Conservation (phyloP, 2,888 invertebrate genomes). For the Drosophila silvestris region DNA sequence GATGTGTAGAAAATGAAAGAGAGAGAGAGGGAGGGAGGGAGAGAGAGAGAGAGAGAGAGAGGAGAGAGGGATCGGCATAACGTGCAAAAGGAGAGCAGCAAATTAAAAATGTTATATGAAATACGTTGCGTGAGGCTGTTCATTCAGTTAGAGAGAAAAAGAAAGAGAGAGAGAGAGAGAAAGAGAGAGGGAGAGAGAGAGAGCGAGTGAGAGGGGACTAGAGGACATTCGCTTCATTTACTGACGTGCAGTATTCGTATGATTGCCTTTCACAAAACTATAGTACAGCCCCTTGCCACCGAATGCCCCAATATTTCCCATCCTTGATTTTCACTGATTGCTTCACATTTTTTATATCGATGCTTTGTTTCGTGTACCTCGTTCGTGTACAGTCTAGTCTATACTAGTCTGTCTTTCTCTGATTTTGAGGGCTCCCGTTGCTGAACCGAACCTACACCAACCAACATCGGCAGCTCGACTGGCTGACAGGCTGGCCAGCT, state of each 20-base stretch:
- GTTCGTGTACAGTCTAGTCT: slow-evolving; percentile 40
- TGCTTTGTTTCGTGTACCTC: slow-evolving; percentile 63
- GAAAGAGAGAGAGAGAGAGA: background rate
- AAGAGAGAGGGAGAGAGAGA: background rate
- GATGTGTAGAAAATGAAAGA: background rate
- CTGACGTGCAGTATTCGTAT: slow-evolving; percentile 76
- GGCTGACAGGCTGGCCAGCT: background rate
- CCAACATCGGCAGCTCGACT: slow-evolving; percentile 7
- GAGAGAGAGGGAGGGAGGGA: slow-evolving; percentile 6
- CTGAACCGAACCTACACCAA: background rate
- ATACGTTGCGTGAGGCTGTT: slow-evolving; percentile 53
- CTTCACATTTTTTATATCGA: slow-evolving; percentile 66
- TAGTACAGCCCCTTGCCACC: background rate
- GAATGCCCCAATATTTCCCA: background rate
- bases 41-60: slow-evolving; percentile 1
- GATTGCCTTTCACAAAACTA: slow-evolving; percentile 68
- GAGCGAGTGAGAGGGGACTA: background rate
- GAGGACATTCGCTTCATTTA: slow-evolving; percentile 64
- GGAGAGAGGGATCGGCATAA: slow-evolving; percentile 14
- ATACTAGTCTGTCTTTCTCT: slow-evolving; percentile 13
- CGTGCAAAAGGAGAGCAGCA: slow-evolving; percentile 58
- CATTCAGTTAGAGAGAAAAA: background rate
- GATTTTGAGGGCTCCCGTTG: background rate
- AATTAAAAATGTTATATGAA: slow-evolving; percentile 71
- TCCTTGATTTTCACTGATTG: slow-evolving; percentile 53